Evolutionary conservation across 2,888 invertebrate genomes (phyloP), one percentile per base, ranked within the genome.

Genomic region (Meliscaeva auricollis): DNA sequence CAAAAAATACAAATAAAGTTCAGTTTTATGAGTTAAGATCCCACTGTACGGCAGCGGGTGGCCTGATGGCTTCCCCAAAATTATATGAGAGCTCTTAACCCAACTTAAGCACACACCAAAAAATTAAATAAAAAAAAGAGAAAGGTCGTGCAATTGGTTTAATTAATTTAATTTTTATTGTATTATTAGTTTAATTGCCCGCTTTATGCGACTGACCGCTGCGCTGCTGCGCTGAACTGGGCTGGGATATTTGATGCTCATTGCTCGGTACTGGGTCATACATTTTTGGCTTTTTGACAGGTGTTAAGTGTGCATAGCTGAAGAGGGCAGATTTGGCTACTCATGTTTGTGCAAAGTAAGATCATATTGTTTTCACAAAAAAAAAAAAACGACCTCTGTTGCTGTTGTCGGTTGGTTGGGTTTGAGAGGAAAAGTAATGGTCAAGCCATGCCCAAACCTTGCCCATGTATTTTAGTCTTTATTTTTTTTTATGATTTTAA

Each of bases 121-220:
- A 26, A 26, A 26, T 26, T 26, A 3, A 38, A 38, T 26, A 3
- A 38, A 38, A 17, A 84, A 79, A 85, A 85, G 85, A 81, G 85
- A 85, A 85, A 85, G 85, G 85, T 81, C 77, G 72, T 69, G 81
- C 81, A 81, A 85, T 85, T 85, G 85, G 81, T 73, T 85, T 85
- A 85, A 85, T 85, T 80, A 85, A 85, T 85, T 85, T 64, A 77
- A 77, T 77, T 85, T 85, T 85, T 77, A 85, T 80, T 81, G 76
- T 85, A 73, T 81, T 85, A 85, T 85, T 81, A 81, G 73, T 85
- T 77, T 85, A 85, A 85, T 85, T 77, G 73, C 72, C 64, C 17
- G 54, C 64, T 85, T 38, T 77, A 69, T 81, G 50, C 56, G 72
- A 72, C 68, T 75, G 85, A 76, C 80, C 73, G 46, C 76, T 66